phyloP scores from a whole-genome alignment of 2,888 invertebrate genomes.

The Patella ulyssiponensis region DNA sequence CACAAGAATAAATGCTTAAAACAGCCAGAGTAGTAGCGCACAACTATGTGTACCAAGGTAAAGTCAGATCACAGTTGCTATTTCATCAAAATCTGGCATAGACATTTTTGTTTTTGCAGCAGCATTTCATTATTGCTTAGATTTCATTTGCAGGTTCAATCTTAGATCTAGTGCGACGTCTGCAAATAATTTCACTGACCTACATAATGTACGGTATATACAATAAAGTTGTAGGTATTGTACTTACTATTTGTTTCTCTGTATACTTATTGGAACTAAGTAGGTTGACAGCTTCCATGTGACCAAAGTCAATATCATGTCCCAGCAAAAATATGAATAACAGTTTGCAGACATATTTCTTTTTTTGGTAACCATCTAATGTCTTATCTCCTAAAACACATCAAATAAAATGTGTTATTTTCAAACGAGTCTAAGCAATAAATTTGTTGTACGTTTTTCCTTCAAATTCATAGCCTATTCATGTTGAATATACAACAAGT shows the following conservation, averaged over 20 bases:
- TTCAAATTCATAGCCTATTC: background rate
- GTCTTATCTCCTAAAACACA: slow-evolving; percentile 88
- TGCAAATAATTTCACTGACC: background rate
- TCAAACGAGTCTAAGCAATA: no score
- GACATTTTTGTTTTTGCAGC: no score
- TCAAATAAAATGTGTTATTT: no score
- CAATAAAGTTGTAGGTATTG: no score
- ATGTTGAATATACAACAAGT: background rate
- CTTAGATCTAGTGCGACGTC: background rate
- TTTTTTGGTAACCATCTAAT: slow-evolving; percentile 99
- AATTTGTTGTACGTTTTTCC: no score
- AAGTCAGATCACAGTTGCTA: no score
- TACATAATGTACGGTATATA: no score
- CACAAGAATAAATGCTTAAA: no score
- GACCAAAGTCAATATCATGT: slow-evolving; percentile 99
- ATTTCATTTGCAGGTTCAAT: background rate
- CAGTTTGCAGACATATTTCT: slow-evolving; percentile 99
- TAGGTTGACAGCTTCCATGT: slow-evolving; percentile 99
- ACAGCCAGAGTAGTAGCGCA: no score
- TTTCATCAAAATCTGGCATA: no score
- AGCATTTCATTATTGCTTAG: no score
- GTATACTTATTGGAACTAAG: slow-evolving; percentile 99
- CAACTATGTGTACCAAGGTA: no score
- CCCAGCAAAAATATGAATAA: slow-evolving; percentile 99
- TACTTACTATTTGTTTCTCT: slow-evolving; percentile 94